Percentiles rank a stretch among this genome's conserved stretches.
phyloP scores from a whole-genome alignment of 2,797 vertebrate genomes.

The Poeciliopsis paucimaculata region DNA sequence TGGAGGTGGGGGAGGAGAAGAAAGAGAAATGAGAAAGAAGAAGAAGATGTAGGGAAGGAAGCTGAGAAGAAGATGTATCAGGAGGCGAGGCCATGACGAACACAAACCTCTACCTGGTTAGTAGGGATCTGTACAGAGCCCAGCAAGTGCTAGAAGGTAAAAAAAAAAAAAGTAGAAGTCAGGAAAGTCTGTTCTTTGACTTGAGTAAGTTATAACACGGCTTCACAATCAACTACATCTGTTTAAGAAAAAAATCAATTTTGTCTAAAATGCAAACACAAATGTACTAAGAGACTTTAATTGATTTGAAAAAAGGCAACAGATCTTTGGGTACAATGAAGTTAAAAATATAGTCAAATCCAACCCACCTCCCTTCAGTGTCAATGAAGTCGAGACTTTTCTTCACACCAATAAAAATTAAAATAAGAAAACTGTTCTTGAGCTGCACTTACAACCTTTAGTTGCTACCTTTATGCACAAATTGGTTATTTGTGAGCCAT shows the following conservation, averaged over 20 bases:
- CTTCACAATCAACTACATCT: background rate
- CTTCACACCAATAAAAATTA: background rate
- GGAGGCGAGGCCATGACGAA: constrained; percentile 40
- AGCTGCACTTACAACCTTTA: background rate
- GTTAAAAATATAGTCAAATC: background rate
- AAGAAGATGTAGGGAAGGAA: constrained; percentile 26
- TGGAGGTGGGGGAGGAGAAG: constrained; percentile 22
- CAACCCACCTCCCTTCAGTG: background rate
- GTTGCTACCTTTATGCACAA: background rate
- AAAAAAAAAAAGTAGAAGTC: background rate
- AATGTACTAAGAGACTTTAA: background rate
- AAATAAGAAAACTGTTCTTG: background rate
- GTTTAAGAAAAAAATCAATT: background rate
- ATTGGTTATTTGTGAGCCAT: background rate
- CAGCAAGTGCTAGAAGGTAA: background rate
- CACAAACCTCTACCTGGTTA: constrained; percentile 66
- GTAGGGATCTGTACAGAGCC: constrained; percentile 38
- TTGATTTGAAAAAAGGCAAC: background rate
- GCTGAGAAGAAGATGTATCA: constrained; percentile 56
- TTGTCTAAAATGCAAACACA: background rate
- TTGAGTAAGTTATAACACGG: background rate
- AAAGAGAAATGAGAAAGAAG: constrained; percentile 2
- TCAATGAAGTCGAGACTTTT: background rate
- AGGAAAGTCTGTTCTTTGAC: background rate
- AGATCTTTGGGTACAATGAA: background rate